Base-by-base conservation (phyloP, 2,888 invertebrate genomes). In the Folsomia candida region DNA sequence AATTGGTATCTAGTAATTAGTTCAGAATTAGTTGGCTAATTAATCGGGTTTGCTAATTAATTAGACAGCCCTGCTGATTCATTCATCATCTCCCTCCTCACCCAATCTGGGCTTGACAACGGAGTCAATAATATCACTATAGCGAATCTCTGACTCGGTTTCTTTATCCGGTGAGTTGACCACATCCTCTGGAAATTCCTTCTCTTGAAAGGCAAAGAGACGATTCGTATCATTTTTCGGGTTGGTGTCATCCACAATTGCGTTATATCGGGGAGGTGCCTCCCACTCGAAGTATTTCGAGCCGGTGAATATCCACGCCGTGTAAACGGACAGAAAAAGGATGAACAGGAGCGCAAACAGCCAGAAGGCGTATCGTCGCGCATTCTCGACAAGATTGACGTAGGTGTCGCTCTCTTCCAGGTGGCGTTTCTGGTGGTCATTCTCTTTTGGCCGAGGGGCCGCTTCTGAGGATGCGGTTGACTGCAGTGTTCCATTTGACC, bases 231-330 rank as follows among this genome's bases (percentile, higher is more conserved):
- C 54, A 54, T 54, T 22, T 22, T 54, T 20, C 54, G 18, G 20
- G 22, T 54, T 20, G n/a, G n/a, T n/a, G 11, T 54, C 54, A n/a
- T n/a, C n/a, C n/a, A n/a, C n/a, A 18, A 54, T 54, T 4, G 73
- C 73, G 57, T 73, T 73, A 18, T 68, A 27, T 2, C 68, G 70
- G 9, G 62, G 20, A 51, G 70, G 69, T 24, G 70, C 68, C 18
- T n/a, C 69, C 73, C 73, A 73, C 22, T 66, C 59, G 54, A 57
- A 69, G 54, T 73, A 73, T 54, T 71, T 51, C 4, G 73, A 73
- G 1, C 58, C 28, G 9, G 24, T 47, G 6, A 75, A 51, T 0
- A 75, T 63, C 73, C 73, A 73, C 1, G 62, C 60, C 71, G 73
- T 71, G 61, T 73, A 75, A 51, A 71, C 22, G 1, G 69, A 29